Base-by-base conservation (phyloP, 2,888 invertebrate genomes). In the Lasius fuliginosus region DNA sequence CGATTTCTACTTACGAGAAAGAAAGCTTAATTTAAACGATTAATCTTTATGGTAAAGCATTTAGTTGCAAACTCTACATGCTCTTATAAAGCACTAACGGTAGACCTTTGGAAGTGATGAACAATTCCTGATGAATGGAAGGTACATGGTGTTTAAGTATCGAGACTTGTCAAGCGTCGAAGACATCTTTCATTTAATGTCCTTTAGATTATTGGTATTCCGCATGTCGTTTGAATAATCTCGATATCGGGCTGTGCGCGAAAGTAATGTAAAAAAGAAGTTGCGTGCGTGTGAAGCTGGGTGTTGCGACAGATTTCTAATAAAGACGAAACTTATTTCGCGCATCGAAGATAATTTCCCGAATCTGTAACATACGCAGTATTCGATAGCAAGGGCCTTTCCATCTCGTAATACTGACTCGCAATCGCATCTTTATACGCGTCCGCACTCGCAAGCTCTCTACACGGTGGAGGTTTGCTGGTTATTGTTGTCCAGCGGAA, bases 381-480 rank as follows among this genome's bases (percentile, higher is more conserved):
- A 76, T 68, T 85, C 84, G 76, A 86, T 82, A 79, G 73, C 73
- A 74, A 65, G 68, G 27, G 42, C 62, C 69, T 69, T 88, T 74
- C 87, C 87, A 89, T 88, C 88, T 90, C 90, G 86, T 84, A 87
- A 91, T 91, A 88, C 88, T 87, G 89, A 90, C 88, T 87, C 82
- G 76, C 87, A 88, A 82, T 85, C 79, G 71, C 75, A 71, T 71
- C 85, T 85, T 83, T 58, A 58, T 87, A 84, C 85, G 86, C 73
- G 18, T 65, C 8, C 49, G 12, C 27, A 9, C 5, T 73, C 23
- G 82, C 77, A 67, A 87, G 86, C 36, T 91, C 93, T 89, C 93
- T 89, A 94, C 81, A 94, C 94, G n/a, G 94, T 93, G 81, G 94
- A 94, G 36, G 94, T 92, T 79, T 94, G 94, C 73, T 94, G 94